A percentile compares a stretch with the other conserved stretches of the same genome.
Evolutionary conservation across 2,888 invertebrate genomes (phyloP).

Genomic region (Halictus quadricinctus): DNA sequence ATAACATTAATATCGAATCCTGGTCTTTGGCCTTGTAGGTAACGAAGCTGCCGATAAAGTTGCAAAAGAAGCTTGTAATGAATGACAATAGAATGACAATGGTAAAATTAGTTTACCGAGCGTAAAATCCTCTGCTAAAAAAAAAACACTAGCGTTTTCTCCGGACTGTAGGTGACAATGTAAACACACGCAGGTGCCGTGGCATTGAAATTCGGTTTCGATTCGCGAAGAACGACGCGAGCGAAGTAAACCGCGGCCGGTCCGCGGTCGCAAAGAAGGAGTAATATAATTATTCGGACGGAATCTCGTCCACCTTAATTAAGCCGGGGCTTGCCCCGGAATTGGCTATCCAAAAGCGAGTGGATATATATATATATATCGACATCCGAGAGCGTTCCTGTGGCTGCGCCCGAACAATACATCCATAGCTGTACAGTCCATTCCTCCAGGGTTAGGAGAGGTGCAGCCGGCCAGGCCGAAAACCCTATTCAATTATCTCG

Average conservation of each 20-base stretch:
- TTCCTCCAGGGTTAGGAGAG: slow-evolving; percentile 69
- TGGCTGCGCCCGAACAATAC: slow-evolving; percentile 76
- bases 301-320: slow-evolving; percentile 75
- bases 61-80: no score
- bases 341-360: slow-evolving; percentile 70
- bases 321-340: slow-evolving; percentile 68
- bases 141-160: no score
- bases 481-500: slow-evolving; percentile 78
- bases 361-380: slow-evolving; percentile 58
- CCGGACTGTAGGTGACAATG: no score
- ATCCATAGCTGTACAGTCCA: slow-evolving; percentile 64
- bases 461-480: slow-evolving; percentile 68
- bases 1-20: no score
- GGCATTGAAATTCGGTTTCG: neutral
- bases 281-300: slow-evolving; percentile 54
- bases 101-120: no score
- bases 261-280: neutral
- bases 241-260: neutral
- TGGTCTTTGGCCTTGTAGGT: no score
- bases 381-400: slow-evolving; percentile 76
- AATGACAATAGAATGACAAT: no score
- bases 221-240: neutral
- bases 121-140: no score
- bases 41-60: no score
- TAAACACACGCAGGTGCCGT: neutral